Evolutionary conservation across 2,888 invertebrate genomes (phyloP), one percentile per base, ranked within the genome.

Genomic region (Eretmocerus hayati): DNA sequence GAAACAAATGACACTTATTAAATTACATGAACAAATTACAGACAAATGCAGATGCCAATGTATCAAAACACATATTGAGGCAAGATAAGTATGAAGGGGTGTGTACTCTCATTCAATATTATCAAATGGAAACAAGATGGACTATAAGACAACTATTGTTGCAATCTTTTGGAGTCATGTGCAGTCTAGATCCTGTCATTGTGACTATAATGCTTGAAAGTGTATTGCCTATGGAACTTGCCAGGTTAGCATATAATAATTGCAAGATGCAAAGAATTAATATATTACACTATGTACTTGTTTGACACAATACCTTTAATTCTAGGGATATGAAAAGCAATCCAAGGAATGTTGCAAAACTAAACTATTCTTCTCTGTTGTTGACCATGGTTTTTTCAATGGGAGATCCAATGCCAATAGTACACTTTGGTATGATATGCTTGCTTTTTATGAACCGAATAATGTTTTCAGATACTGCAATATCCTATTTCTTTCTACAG

Each of bases 111-210:
- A 88, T 92, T 46, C 87, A 90, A 64, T 95, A 92, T 75, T 95
- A 94, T 72, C 95, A 95, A 76, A 94, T 94, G 94, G 95, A 94
- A 72, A 83, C 87, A 1, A 76, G 90, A 55, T 90, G 90, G 90
- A 84, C 85, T 0, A 83, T 92, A 51, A 79, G 92, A 55, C 84
- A 87, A 63, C 75, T 89, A 9, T 74, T 94, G 35, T 73, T 94
- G 48, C 80, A 91, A 76, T 86, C 89, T 6, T 92, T 94, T 69
- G 87, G 87, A 18, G 85, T 88, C 23, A 84, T 93, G 79, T 92
- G 92, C 65, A 85, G 86, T 23, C 74, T 94, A 52, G 90, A 92
- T 70, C 79, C 83, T 48, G 83, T 84, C 4, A 85, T 90, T 36
- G 78, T 92, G 30, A 85, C 83, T 42, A 86, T 91, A 19, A 80